These are phyloP conservation scores for Lamellibrachia columna DNA, from an alignment of 2,888 invertebrate genomes.

Conservation along the genomic window DNA sequence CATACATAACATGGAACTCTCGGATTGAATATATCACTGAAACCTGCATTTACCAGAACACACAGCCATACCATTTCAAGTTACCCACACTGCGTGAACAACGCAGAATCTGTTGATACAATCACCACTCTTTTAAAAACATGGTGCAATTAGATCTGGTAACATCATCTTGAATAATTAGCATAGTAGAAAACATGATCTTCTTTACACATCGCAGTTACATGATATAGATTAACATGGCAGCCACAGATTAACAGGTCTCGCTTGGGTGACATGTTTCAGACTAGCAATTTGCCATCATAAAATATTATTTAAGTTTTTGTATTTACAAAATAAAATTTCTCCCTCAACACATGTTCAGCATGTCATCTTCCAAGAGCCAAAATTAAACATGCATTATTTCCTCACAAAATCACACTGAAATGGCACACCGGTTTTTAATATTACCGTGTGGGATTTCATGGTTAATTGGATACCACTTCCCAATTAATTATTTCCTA, in stretches of 20 bases:
- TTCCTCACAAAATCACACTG: too few species aligned
- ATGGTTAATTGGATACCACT: not conserved
- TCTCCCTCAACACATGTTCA: not conserved
- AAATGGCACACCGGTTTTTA: too few species aligned
- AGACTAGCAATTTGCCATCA: not conserved
- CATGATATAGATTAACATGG: not conserved
- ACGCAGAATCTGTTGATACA: not conserved
- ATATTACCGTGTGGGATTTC: not conserved
- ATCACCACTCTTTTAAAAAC: not conserved
- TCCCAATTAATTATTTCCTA: not conserved
- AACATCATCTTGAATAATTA: not conserved
- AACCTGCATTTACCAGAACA: not conserved
- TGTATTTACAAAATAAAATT: not conserved
- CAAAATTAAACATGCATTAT: too few species aligned
- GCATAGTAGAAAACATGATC: too few species aligned
- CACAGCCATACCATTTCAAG: not conserved
- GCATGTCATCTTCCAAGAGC: not conserved
- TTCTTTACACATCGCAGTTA: too few species aligned
- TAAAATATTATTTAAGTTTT: not conserved
- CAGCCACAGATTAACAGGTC: not conserved
- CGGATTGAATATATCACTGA: not conserved
- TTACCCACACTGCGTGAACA: not conserved
- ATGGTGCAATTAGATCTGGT: not conserved
- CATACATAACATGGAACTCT: not conserved
- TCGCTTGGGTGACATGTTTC: not conserved